Evolutionary conservation across 2,888 invertebrate species (phyloP).

Genomic region (Syrista parreyssii): DNA sequence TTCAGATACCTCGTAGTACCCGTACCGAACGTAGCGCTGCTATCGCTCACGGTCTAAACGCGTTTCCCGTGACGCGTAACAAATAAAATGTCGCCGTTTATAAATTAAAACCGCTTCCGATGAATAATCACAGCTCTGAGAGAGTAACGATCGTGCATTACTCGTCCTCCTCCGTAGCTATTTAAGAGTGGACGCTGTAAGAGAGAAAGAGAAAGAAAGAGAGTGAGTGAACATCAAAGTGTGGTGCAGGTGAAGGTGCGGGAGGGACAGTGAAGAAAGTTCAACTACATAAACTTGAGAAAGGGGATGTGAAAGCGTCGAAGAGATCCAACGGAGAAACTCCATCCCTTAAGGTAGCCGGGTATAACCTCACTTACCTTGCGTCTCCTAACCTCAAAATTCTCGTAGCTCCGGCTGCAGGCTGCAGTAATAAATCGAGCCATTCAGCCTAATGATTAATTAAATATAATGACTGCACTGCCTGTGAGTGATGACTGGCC

Average conservation of each 20-base stretch:
- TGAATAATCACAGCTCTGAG: slow-evolving; percentile 38
- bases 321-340: background rate
- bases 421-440: slow-evolving; percentile 46
- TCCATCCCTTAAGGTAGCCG: background rate
- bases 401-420: background rate
- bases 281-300: background rate
- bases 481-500: slow-evolving; percentile 51
- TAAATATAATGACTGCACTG: slow-evolving; percentile 57
- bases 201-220: background rate
- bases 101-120: slow-evolving; percentile 49
- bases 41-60: slow-evolving; percentile 38
- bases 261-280: background rate
- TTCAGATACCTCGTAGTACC: background rate
- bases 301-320: background rate
- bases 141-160: slow-evolving; percentile 33
- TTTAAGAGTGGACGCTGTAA: background rate
- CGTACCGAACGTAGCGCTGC: slow-evolving; percentile 12
- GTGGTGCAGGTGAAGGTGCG: background rate
- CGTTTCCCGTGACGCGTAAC: slow-evolving; percentile 27
- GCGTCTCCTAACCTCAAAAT: background rate
- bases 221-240: background rate
- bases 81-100: slow-evolving; percentile 43
- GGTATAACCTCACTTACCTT: background rate
- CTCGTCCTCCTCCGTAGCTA: slow-evolving; percentile 21
- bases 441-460: slow-evolving; percentile 58